These are phyloP conservation scores for Sarcophilus harrisii DNA, from an alignment of 2,797 vertebrate species.

Conservation along the genomic window DNA sequence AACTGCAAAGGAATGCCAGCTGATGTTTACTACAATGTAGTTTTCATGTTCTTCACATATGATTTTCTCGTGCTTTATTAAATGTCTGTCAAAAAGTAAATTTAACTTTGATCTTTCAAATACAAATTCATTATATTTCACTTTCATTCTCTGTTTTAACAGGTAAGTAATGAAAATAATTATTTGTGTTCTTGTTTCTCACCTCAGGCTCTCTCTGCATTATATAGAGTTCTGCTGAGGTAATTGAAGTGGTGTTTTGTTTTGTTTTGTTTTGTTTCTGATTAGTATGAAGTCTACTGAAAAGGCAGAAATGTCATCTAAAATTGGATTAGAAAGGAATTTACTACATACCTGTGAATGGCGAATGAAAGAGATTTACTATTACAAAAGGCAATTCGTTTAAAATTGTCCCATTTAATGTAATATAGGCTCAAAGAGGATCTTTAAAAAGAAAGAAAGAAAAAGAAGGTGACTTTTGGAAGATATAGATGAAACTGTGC, in stretches of 20 bases:
- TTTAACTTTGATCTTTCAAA: slow-evolving; percentile 75
- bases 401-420: slow-evolving; percentile 52
- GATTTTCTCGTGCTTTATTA: slow-evolving; percentile 70
- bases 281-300: slow-evolving; percentile 50
- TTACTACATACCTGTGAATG: slow-evolving; percentile 55
- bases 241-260: slow-evolving; percentile 45
- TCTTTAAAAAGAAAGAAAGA: slow-evolving; percentile 42
- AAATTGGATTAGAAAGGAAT: slow-evolving; percentile 54
- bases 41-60: slow-evolving; percentile 71
- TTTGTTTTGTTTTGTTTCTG: slow-evolving; percentile 50
- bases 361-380: slow-evolving; percentile 64
- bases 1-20: slow-evolving; percentile 75
- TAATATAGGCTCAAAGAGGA: slow-evolving; percentile 48
- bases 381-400: slow-evolving; percentile 50
- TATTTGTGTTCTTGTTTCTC: slow-evolving; percentile 66
- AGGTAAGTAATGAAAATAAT: slow-evolving; percentile 69
- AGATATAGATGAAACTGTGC: neutral
- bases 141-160: slow-evolving; percentile 68
- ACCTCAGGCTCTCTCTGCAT: slow-evolving; percentile 66
- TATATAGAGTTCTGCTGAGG: slow-evolving; percentile 56
- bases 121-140: slow-evolving; percentile 61
- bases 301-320: slow-evolving; percentile 59
- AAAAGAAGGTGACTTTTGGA: neutral
- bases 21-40: slow-evolving; percentile 75
- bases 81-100: slow-evolving; percentile 71